Evolutionary conservation across 1,140 invertebrate genomes (phyloP).

Genomic region (Brachionus manjavacas): DNA sequence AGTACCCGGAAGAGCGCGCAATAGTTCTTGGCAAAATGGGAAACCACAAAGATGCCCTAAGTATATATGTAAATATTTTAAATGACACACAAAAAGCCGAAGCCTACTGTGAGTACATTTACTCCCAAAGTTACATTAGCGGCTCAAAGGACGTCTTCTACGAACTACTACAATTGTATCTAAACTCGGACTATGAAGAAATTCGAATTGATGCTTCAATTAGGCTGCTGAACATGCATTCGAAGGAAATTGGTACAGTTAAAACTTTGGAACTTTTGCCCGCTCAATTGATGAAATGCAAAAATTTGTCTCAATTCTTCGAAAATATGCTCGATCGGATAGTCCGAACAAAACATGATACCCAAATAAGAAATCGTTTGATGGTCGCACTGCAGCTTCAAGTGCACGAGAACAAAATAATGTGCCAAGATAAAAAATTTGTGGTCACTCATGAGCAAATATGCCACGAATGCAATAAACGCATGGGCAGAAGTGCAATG

Average conservation of each 20-base stretch:
- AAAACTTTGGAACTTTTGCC: slow-evolving; percentile 45
- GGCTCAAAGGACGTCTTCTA: slow-evolving; percentile 16
- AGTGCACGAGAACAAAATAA: slow-evolving; percentile 69
- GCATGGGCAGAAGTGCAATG: slow-evolving; percentile 84
- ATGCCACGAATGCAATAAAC: slow-evolving; percentile 83
- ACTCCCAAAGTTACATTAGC: slow-evolving; percentile 20
- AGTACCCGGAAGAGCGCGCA: slow-evolving; percentile 75
- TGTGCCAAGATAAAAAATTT: slow-evolving; percentile 73
- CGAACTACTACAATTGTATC: slow-evolving; percentile 27
- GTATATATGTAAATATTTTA: slow-evolving; percentile 78
- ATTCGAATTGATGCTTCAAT: slow-evolving; percentile 38
- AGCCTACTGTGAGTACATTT: slow-evolving; percentile 44
- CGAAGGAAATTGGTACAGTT: slow-evolving; percentile 42
- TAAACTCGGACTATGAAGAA: neutral
- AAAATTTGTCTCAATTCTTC: slow-evolving; percentile 44
- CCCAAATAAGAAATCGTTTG: slow-evolving; percentile 10
- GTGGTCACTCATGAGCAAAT: slow-evolving; percentile 77
- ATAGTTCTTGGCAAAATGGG: slow-evolving; percentile 81
- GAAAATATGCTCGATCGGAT: slow-evolving; percentile 44
- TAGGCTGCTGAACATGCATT: slow-evolving; percentile 16
- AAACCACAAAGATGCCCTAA: slow-evolving; percentile 79
- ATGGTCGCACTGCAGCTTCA: slow-evolving; percentile 44
- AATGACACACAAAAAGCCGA: slow-evolving; percentile 75
- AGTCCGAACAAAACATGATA: slow-evolving; percentile 42
- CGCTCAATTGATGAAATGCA: slow-evolving; percentile 44